Conservation (phyloP, 2,797 vertebrate species). For the Danio aesculapii region DNA sequence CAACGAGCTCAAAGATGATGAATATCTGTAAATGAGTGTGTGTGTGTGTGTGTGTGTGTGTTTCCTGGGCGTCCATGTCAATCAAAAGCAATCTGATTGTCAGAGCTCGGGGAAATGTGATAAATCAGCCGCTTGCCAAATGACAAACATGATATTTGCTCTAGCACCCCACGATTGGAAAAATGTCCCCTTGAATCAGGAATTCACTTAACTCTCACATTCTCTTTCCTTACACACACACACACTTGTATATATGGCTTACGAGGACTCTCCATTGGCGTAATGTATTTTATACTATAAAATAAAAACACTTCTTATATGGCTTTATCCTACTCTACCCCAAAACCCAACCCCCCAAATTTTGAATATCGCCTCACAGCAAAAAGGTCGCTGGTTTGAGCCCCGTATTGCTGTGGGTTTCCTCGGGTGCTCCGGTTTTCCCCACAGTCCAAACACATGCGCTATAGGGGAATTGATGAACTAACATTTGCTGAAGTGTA, state of each 20-base stretch:
- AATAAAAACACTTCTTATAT: too few relatives aligned
- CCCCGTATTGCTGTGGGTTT: too few relatives aligned
- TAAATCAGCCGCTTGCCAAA: constrained; percentile 77
- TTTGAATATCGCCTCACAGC: too few relatives aligned
- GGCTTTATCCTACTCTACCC: too few relatives aligned
- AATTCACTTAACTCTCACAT: constrained; percentile 73
- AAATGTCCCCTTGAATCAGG: constrained; percentile 80
- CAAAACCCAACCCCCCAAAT: too few relatives aligned
- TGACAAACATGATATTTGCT: constrained; percentile 82
- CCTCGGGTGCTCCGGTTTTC: too few relatives aligned
- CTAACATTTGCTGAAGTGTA: too few relatives aligned
- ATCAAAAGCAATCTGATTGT: constrained; percentile 80
- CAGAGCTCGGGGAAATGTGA: constrained; percentile 75
- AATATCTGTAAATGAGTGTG: constrained; percentile 37
- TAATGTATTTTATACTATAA: too few relatives aligned
- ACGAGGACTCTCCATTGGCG: too few relatives aligned
- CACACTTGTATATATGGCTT: constrained; percentile 22
- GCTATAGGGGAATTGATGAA: too few relatives aligned
- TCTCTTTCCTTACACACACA: constrained; percentile 51
- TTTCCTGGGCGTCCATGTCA: constrained; percentile 64
- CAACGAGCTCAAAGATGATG: constrained; percentile 27
- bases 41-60: not conserved
- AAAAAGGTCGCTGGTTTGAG: too few relatives aligned
- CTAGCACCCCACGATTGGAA: constrained; percentile 74
- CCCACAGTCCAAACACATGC: too few relatives aligned